phyloP scores from a whole-genome alignment of 2,113 vertebrate genomes.

The Colaptes auratus region DNA sequence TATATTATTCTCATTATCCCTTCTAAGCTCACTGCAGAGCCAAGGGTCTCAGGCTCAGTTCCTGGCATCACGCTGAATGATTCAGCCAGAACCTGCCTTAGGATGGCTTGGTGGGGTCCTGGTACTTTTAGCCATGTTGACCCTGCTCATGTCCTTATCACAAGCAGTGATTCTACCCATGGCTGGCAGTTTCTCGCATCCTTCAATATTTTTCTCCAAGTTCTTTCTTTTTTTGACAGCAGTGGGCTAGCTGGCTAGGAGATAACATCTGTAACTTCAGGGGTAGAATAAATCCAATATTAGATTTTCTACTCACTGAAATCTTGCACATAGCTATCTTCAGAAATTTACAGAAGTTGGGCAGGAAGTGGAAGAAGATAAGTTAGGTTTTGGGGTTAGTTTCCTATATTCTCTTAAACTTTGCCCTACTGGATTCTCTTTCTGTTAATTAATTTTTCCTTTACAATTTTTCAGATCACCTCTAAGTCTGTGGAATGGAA shows the following conservation, averaged over 20 bases:
- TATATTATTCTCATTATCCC: background rate
- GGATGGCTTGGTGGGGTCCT: background rate
- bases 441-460: constrained; percentile 41
- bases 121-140: background rate
- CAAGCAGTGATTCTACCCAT: background rate
- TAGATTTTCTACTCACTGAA: background rate
- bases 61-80: background rate
- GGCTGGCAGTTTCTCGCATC: background rate
- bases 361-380: background rate
- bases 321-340: background rate
- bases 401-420: background rate
- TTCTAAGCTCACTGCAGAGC: background rate
- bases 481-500: constrained; percentile 32
- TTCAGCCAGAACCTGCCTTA: background rate
- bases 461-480: constrained; percentile 32
- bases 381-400: background rate
- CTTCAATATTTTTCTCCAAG: constrained; percentile 6
- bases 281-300: constrained; percentile 26
- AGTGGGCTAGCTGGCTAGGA: background rate
- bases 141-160: constrained; percentile 2
- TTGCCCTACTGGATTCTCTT: background rate
- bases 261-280: constrained; percentile 19
- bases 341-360: background rate
- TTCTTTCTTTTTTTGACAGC: background rate
- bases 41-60: background rate